phyloP scores from a whole-genome alignment of 2,888 invertebrate genomes.

The Stenurella melanura region DNA sequence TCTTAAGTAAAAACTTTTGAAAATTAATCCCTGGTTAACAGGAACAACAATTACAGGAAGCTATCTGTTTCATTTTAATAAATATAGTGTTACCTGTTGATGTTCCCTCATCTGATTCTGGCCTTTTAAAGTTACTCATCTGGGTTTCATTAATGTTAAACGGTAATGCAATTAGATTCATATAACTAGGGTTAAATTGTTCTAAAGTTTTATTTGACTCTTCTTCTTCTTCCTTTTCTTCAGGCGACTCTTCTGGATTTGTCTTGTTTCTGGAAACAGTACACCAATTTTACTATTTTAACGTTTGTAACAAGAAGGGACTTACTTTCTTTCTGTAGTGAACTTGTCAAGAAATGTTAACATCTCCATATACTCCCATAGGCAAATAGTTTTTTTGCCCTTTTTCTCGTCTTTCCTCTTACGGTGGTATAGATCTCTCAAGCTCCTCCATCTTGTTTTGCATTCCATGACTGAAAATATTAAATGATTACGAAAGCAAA shows the following conservation, averaged over 20 bases:
- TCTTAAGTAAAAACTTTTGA: no score
- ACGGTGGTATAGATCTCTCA: constrained; percentile 54
- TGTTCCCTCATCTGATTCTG: not conserved
- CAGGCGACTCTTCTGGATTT: constrained; percentile 28
- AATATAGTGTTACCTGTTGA: constrained; percentile 5
- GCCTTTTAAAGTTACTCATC: constrained; percentile 21
- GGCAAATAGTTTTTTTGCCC: constrained; percentile 45
- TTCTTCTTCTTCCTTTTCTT: constrained; percentile 44
- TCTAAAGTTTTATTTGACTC: constrained; percentile 46
- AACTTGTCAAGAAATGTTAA: constrained; percentile 53
- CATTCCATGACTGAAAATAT: constrained; percentile 52
- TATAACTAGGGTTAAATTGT: constrained; percentile 44
- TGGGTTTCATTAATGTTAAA: constrained; percentile 27
- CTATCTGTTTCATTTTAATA: no score
- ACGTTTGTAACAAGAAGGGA: not conserved
- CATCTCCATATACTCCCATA: constrained; percentile 55
- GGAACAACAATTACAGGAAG: no score
- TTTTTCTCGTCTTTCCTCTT: constrained; percentile 53
- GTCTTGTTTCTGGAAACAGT: constrained; percentile 21
- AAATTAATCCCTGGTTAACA: no score
- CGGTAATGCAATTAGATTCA: constrained; percentile 37
- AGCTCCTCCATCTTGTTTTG: constrained; percentile 56
- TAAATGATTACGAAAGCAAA: not conserved
- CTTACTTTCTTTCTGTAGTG: constrained; percentile 51
- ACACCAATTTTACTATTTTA: not conserved